A percentile compares a stretch with the other conserved stretches of the same genome.
These are phyloP conservation scores for Leucopternis melanops DNA, from an alignment of 2,113 vertebrate species.

Conservation along the genomic window DNA sequence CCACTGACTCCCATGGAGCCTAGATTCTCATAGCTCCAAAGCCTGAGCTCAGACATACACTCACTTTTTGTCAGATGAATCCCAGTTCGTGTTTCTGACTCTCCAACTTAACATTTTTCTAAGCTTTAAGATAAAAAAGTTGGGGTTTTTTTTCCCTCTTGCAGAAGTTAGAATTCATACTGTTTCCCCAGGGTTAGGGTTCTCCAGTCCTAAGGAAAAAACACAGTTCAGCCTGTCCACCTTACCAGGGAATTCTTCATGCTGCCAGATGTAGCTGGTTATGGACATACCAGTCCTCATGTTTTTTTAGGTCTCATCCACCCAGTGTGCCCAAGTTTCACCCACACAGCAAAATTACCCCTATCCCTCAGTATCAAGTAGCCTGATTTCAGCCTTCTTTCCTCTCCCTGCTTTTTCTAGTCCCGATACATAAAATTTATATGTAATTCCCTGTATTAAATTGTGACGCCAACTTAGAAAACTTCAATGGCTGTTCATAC, in stretches of 20 bases:
- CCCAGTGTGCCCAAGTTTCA: neutral
- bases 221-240: neutral
- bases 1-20: neutral
- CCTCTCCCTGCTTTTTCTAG: neutral
- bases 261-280: neutral
- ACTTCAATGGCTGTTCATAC: neutral
- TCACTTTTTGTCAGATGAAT: neutral
- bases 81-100: neutral
- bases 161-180: neutral
- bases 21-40: neutral
- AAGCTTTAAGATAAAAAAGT: neutral
- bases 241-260: neutral
- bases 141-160: rapidly evolving
- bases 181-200: neutral
- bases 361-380: rapidly evolving
- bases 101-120: neutral
- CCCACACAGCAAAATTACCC: neutral
- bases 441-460: neutral
- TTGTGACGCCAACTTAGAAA: neutral
- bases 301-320: neutral
- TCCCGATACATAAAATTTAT: neutral
- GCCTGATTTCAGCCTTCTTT: neutral
- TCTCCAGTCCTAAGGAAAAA: neutral
- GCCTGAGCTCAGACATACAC: neutral
- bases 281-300: neutral